Evolutionary conservation across 23 tunicate species (phyloP), one percentile per base, ranked within the genome.

Genomic region (Trididemnum nubilum): DNA sequence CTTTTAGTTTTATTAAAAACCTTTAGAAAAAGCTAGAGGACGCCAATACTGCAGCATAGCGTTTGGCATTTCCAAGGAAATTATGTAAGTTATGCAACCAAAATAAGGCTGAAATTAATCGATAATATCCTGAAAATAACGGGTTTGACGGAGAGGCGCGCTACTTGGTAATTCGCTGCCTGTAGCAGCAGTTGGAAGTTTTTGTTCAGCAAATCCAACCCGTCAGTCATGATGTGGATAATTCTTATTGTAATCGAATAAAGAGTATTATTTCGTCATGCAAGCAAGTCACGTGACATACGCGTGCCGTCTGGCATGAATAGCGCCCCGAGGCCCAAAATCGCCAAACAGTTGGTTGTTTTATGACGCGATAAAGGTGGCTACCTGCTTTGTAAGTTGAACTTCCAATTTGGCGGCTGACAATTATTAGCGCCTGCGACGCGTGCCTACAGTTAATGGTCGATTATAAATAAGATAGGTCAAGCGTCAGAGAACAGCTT

Each of bases 291-390:
- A 85, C 88, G 88, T 85, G 88, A 76, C 66, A 24, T 65, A 59
- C 88, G 88, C 82, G 88, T 85, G 82, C 88, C 88, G 88, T 85
- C 88, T 85, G 88, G 82, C 77, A 63, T 31, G n/a, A 49, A 27
- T 52, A 2, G 37, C 21, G 69, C 88, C 88, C 67, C 67, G 52
- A 64, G 88, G 82, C 49, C 29, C 34, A 9, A 44, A 44, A 44
- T n/a, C 54, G 54, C 54, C 9, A 44, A 9, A 44, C 54, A 44
- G 54, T 44, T 44, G 54, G 12, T 44, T 9, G 54, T 15, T n/a
- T n/a, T 44, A 44, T 44, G 54, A 44, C 54, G 54, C 15, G 12
- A 44, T 44, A 44, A 44, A 44, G 54, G 15, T 7, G 44, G 77
- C 58, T n/a, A 35, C 84, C 60, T 80, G 82, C 36, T 33, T 33